Conservation (phyloP, 2,888 invertebrate species). For the Harpagoxenus sublaevis region DNA sequence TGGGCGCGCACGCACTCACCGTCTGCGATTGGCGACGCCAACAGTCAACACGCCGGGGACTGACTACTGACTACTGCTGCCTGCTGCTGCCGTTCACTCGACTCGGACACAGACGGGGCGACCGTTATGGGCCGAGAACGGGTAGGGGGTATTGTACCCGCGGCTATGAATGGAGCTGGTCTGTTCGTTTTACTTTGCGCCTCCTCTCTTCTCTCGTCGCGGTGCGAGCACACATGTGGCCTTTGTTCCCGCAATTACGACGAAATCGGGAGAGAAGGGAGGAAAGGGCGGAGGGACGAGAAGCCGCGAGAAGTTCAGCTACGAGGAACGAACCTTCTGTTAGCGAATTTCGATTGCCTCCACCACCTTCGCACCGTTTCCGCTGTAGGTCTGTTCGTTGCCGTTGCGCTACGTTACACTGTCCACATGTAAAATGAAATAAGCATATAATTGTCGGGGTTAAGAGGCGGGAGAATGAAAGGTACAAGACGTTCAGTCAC, state of each 20-base stretch:
- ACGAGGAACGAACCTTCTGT: not conserved
- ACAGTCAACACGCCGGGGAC: slow-evolving; percentile 10
- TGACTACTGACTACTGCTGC: not conserved
- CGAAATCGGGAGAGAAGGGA: no score
- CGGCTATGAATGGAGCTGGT: slow-evolving; percentile 20
- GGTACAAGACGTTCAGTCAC: not conserved
- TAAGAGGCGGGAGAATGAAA: not conserved
- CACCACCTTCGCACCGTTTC: not conserved
- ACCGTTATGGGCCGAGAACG: slow-evolving; percentile 18
- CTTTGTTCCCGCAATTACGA: not conserved
- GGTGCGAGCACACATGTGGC: not conserved
- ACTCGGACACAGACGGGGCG: not conserved
- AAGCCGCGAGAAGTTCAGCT: not conserved
- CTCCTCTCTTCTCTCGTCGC: not conserved
- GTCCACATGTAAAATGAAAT: not conserved
- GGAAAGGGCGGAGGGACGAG: not conserved
- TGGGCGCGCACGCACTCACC: not conserved
- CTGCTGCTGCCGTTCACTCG: not conserved
- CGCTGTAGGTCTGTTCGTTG: not conserved
- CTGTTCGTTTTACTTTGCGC: slow-evolving; percentile 5
- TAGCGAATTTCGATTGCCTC: not conserved
- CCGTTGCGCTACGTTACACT: not conserved
- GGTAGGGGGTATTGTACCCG: slow-evolving; percentile 17
- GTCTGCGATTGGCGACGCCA: not conserved
- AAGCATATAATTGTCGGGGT: not conserved